These are phyloP conservation scores for Cassiopea xamachana DNA, from an alignment of 30 jellyfish, hydroid and myxozoan genomes.

Conservation along the genomic window DNA sequence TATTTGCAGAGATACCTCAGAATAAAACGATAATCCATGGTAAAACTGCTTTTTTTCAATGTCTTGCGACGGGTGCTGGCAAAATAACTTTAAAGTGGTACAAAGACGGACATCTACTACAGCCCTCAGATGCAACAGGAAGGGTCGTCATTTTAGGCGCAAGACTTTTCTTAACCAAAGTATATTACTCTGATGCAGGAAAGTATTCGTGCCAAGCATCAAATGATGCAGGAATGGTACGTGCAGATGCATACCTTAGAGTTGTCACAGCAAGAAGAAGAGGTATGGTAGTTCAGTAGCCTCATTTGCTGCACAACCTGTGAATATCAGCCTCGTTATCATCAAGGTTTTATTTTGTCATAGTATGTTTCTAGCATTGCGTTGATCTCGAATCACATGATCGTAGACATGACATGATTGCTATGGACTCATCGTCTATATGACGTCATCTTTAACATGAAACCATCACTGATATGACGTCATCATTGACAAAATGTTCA, in stretches of 20 bases:
- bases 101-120: conserved; percentile 32
- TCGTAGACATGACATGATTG: too few relatives aligned
- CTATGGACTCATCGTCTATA: too few relatives aligned
- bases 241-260: conserved; percentile 39
- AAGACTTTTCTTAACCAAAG: conserved; percentile 19
- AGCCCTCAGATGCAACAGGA: background rate
- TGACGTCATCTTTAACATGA: too few relatives aligned
- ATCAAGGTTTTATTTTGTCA: too few relatives aligned
- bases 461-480: too few relatives aligned
- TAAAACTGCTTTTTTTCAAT: conserved; percentile 3
- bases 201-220: conserved; percentile 46
- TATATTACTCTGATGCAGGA: conserved; percentile 50
- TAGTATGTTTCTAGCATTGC: too few relatives aligned
- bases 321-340: too few relatives aligned
- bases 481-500: too few relatives aligned
- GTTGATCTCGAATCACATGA: too few relatives aligned
- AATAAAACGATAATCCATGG: conserved; percentile 24
- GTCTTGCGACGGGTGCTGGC: conserved; percentile 51
- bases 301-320: too few relatives aligned
- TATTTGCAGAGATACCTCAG: conserved; percentile 29
- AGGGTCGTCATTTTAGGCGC: background rate
- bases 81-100: conserved; percentile 21
- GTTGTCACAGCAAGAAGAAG: conserved; percentile 18
- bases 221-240: conserved; percentile 43
- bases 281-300: conserved; percentile 14